These are phyloP conservation scores for Polia nebulosa DNA, from an alignment of 2,888 invertebrate species.

Conservation along the genomic window DNA sequence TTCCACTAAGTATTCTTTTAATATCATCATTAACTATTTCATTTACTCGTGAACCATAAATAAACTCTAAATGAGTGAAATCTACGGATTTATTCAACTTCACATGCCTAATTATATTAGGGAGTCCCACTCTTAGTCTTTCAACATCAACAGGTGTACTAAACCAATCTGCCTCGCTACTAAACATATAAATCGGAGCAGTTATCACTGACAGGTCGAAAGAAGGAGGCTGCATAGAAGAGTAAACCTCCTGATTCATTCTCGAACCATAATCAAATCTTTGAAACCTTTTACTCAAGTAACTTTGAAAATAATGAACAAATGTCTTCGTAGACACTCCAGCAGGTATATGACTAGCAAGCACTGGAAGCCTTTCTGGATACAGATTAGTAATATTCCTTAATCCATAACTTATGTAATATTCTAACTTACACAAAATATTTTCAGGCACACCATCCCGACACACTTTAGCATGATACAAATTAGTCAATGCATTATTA, in stretches of 20 bases:
- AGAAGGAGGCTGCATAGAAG: constrained; percentile 74
- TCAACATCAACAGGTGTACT: constrained; percentile 77
- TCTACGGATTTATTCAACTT: constrained; percentile 77
- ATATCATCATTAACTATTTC: constrained; percentile 78
- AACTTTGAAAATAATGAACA: constrained; percentile 82
- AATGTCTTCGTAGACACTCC: constrained; percentile 81
- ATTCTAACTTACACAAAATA: constrained; percentile 80
- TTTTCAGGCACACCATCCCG: constrained; percentile 69
- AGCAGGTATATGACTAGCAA: constrained; percentile 83
- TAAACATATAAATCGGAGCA: constrained; percentile 78
- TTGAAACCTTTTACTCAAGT: constrained; percentile 78
- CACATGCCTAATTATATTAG: constrained; percentile 74
- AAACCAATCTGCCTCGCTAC: constrained; percentile 83
- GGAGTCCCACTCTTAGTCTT: constrained; percentile 72
- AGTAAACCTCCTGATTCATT: constrained; percentile 75
- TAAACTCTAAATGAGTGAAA: constrained; percentile 85
- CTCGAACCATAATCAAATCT: constrained; percentile 79
- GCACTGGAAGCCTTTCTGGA: constrained; percentile 75
- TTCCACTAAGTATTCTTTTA: constrained; percentile 68
- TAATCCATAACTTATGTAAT: constrained; percentile 78
- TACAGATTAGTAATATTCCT: constrained; percentile 76
- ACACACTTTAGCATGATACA: constrained; percentile 78
- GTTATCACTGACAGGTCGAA: constrained; percentile 78
- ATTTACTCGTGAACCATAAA: constrained; percentile 81
- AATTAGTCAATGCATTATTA: constrained; percentile 70